These are phyloP conservation scores for Leptopilina drosophilae DNA, from an alignment of 2,888 invertebrate species.

Conservation along the genomic window DNA sequence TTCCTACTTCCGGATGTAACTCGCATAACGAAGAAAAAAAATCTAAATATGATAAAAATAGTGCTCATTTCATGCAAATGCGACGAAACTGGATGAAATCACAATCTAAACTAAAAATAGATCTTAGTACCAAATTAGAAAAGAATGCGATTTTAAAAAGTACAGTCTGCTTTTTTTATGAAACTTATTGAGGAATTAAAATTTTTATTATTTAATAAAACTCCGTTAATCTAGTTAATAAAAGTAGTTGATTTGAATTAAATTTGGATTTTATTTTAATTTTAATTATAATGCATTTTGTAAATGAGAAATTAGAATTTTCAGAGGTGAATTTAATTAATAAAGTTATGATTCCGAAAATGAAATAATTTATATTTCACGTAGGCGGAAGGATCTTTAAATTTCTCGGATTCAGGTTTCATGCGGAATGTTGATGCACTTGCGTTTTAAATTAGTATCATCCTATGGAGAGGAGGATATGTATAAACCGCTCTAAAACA, in stretches of 20 bases:
- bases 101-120: constrained; percentile 32
- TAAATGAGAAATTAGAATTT: neutral
- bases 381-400: constrained; percentile 35
- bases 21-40: neutral
- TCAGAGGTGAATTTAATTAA: neutral
- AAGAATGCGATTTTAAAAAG: constrained; percentile 11
- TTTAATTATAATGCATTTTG: neutral
- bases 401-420: constrained; percentile 39
- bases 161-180: neutral
- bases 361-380: constrained; percentile 15
- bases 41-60: constrained; percentile 32
- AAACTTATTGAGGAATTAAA: no score
- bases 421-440: constrained; percentile 39
- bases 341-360: neutral
- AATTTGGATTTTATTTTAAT: neutral
- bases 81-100: constrained; percentile 21
- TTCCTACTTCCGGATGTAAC: constrained; percentile 22
- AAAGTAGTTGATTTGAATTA: no score
- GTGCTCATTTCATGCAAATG: constrained; percentile 23
- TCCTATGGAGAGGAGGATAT: constrained; percentile 31
- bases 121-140: constrained; percentile 1
- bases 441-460: constrained; percentile 41
- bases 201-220: no score
- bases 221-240: no score
- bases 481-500: constrained; percentile 37